Evolutionary conservation across 1,140 invertebrate genomes (phyloP), one percentile per base, ranked within the genome.

Genomic region (Dryas iulia): DNA sequence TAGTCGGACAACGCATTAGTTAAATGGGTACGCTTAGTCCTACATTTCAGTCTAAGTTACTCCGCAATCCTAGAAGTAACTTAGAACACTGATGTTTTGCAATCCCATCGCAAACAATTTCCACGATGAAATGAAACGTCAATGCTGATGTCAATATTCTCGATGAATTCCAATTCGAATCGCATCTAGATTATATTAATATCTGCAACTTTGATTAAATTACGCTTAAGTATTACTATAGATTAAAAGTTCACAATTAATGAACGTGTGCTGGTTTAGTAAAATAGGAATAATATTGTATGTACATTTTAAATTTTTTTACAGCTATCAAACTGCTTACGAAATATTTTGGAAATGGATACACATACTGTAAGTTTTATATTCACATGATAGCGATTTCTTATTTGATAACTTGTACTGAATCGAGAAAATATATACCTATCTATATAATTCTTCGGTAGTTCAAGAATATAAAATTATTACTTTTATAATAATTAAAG

Each of bases 1-100:
- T 82, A 88, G 81, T 86, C 85, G 83, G 88, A 87, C 86, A 86
- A 83, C 81, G 84, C 86, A 89, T 89, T 89, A 90, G 84, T 85
- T 90, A 85, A 89, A 89, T 90, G 88, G 81, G 82, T 89, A 83
- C 82, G 78, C 82, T 80, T 81, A 85, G 78, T 79, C 79, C 73
- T 73, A 77, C 78, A 84, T 79, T 79, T 86, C 79, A 73, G 81
- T 72, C 79, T 77, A 87, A 90, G 83, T 90, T 87, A 75, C 76
- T 83, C 79, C 78, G 78, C 86, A 85, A 87, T 81, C 68, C 77
- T 79, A 76, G 77, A 83, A 61, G 59, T 61, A 52, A 90, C 84
- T 90, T 87, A 81, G 87, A 85, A 81, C 81, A 79, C 74, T 79
- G 76, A 74, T 85, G 73, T 86, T 61, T 83, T 80, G 79, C 69